Evolutionary conservation across 64 coral and sea anemone species (phyloP), one percentile per base, ranked within the genome.

Genomic region (Stichodactyla helianthus): DNA sequence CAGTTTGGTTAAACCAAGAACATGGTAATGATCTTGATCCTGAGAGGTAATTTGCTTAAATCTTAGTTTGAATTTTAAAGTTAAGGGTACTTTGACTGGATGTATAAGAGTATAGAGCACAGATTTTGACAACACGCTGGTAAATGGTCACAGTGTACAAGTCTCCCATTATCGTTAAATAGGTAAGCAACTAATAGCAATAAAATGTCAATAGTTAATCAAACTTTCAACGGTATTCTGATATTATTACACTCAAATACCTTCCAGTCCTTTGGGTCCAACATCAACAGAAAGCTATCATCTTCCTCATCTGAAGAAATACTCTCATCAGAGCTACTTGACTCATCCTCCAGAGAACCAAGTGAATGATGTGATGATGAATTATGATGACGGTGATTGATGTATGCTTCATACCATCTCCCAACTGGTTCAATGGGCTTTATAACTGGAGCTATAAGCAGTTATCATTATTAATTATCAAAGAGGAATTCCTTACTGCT

Each of bases 1-100:
- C 51, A 93, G 90, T 74, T 98, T 98, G 55, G 76, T 91, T 87
- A 98, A 87, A 62, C 95, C 95, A 51, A 98, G 85, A 59, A 98
- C 92, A 82, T 86, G 93, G 79, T 98, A 98, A 80, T 98, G 95
- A 85, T 98, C 95, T 87, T 98, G 95, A 70, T 98, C 80, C 95
- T 98, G 31, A 55, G 20, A 65, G 20, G 0, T 9, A n/a, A 12
- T 59, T 65, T 65, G 22, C 8, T 65, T 53, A 53, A 83, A 44
- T 44, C 35, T 44, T 44, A 44, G 35, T 44, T 44, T 44, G 35
- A 44, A 44, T 44, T 44, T 44, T 44, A 44, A 44, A 44, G 35
- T 3, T 35, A 35, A 31, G 28, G 28, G 28, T 31, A 44, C 35
- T 44, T 3, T 44, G 35, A 44, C 2, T 44, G 35, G 35, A 44